Conservation (phyloP, 1,140 invertebrate genomes). For the Megalonaias nervosa region DNA sequence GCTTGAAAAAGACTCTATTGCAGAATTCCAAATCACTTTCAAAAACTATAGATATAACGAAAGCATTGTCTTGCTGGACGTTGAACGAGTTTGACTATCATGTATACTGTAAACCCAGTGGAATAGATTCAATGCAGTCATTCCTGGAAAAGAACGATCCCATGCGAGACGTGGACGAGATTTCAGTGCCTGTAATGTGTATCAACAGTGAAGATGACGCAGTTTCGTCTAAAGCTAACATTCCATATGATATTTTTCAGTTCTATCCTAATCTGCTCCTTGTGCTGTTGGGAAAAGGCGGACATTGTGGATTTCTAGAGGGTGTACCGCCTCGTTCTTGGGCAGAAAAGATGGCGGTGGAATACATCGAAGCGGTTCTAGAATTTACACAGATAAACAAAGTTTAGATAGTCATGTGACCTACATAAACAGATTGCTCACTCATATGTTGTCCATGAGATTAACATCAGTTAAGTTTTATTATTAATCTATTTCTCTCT, state of each 20-base stretch:
- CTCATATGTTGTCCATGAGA: no score
- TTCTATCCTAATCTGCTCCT: conserved; percentile 65
- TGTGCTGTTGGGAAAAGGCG: conserved; percentile 52
- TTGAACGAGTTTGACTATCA: conserved; percentile 47
- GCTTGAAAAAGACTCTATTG: conserved; percentile 49
- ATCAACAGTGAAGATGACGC: conserved; percentile 65
- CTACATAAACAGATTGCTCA: no score
- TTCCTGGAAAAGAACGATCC: conserved; percentile 65
- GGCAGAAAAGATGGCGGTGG: conserved; percentile 47
- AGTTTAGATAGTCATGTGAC: no score
- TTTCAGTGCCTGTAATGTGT: conserved; percentile 63
- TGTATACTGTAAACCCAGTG: conserved; percentile 54
- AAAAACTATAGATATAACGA: conserved; percentile 45
- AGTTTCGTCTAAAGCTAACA: conserved; percentile 43
- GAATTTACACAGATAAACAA: conserved; percentile 31
- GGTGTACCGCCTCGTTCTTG: conserved; percentile 41
- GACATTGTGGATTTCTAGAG: conserved; percentile 64
- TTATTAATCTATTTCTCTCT: no score
- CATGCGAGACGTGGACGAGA: conserved; percentile 65
- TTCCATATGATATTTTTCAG: conserved; percentile 63
- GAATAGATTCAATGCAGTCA: conserved; percentile 46
- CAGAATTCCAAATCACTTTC: conserved; percentile 45
- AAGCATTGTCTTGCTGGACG: conserved; percentile 42
- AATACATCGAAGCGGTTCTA: conserved; percentile 52
- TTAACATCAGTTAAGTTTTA: no score